Evolutionary conservation across 2,113 vertebrate species (phyloP), one percentile per base, ranked within the genome.

Genomic region (Heterochromis multidens): DNA sequence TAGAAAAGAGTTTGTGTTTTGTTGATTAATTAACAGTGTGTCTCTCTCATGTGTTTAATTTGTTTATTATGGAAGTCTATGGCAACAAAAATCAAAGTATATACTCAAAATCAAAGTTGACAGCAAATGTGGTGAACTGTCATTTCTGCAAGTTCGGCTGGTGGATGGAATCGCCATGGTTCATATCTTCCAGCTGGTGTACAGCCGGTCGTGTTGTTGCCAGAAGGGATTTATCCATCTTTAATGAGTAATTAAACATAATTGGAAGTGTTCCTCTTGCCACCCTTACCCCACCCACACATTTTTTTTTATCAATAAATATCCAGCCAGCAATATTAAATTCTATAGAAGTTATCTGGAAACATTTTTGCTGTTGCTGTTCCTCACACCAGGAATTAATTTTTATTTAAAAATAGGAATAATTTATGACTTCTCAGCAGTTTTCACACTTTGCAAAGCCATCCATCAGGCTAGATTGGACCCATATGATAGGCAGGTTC

Each of bases 391-490:
- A 67, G n/a, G 13, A 40, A 23, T n/a, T n/a, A 13, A 14, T 17
- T 35, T 19, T 49, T 49, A 49, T 7, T 49, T 2, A 49, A 19
- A 49, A 67, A 4, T 13, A 25, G 63, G 37, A 43, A 43, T 43
- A 6, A 70, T 46, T 46, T 17, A 11, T 70, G 23, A 70, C 8
- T 2, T 19, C 23, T 2, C 40, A 11, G 5, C 46, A 10, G 27
- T 70, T 27, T 70, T 0, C 65, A 70, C 65, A 46, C 37, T 43
- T 10, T 67, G 7, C n/a, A 46, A 40, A 0, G n/a, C 63, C 43
- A 23, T 11, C 0, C 8, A 6, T 37, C 27, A 7, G 63, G 5
- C 65, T 9, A 3, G 37, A 40, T 11, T 40, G 9, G 35, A n/a
- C n/a, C n/a, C n/a, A n/a, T n/a, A n/a, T n/a, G n/a, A n/a, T n/a